Conservation (phyloP, 35 echinoderm and acorn worm species). For the Chiridota heheva region DNA sequence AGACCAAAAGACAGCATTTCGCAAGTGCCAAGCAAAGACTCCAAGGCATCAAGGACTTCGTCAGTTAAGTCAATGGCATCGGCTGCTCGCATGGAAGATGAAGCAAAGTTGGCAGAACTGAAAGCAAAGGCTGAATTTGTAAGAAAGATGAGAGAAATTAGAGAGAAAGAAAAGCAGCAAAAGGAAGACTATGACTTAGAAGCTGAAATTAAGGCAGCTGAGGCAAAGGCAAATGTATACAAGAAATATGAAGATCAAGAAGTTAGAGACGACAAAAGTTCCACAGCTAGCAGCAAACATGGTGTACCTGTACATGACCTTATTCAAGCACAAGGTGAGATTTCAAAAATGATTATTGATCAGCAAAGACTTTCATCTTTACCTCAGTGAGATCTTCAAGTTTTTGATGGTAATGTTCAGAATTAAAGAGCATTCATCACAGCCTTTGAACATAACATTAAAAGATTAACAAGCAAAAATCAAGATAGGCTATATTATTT, state of each 20-base stretch:
- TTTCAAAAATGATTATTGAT: slow-evolving; percentile 29
- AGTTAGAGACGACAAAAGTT: neutral
- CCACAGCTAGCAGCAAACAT: neutral
- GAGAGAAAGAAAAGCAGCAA: slow-evolving; percentile 3
- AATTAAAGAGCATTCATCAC: no score
- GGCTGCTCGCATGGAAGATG: neutral
- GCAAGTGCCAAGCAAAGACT: slow-evolving; percentile 12
- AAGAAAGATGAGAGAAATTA: slow-evolving; percentile 1
- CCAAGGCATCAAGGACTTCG: slow-evolving; percentile 14
- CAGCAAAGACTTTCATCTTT: slow-evolving; percentile 13
- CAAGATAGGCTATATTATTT: no score
- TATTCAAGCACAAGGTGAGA: neutral
- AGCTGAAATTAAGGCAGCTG: slow-evolving; percentile 16
- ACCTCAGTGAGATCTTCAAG: neutral
- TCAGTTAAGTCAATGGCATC: slow-evolving; percentile 4
- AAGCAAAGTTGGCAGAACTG: slow-evolving; percentile 7
- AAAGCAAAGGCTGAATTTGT: slow-evolving; percentile 3
- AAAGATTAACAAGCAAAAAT: no score
- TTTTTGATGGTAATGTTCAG: slow-evolving; percentile 34
- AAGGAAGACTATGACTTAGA: slow-evolving; percentile 32
- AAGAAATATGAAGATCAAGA: slow-evolving; percentile 11
- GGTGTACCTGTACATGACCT: slow-evolving; percentile 2
- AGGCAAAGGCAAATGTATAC: slow-evolving; percentile 22
- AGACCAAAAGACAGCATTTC: slow-evolving; percentile 36
- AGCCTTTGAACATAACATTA: no score